Evolutionary conservation across 2,888 invertebrate species (phyloP), one percentile per base, ranked within the genome.

Genomic region (Baccha elongata): DNA sequence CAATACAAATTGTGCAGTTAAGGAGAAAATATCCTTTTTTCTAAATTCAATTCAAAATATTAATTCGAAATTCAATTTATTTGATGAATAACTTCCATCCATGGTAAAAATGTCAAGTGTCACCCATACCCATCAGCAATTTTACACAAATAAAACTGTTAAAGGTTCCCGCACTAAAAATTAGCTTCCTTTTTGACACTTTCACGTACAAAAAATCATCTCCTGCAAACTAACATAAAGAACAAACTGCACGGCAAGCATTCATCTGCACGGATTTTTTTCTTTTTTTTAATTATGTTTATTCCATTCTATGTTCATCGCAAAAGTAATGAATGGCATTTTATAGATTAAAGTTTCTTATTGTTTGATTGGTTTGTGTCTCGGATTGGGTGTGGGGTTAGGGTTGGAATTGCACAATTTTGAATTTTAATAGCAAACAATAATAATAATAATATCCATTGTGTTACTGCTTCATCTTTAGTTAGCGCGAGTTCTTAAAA

Each of bases 401-500:
- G 29, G 35, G n/a, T 32, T 62, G 13, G 19, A 21, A 35, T 48
- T 46, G 23, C 13, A 35, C 19, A 11, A n/a, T n/a, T 48, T 35
- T 35, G 17, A 48, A 32, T 64, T 48, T 26, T 21, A 21, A 10
- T 52, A 21, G 64, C 42, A 42, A 68, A 83, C n/a, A n/a, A n/a
- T 68, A 60, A 72, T 68, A 60, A 52, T 76, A 29, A 64, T 46
- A 35, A 37, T 15, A 64, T 17, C 65, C 42, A 48, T 72, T 72
- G 60, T 72, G 53, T 35, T 60, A 46, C 44, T 67, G 76, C 62
- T 40, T n/a, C 32, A 48, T 52, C 64, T 71, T 60, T 17, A 73
- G 62, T 78, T 60, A 68, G 52, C 62, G 72, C 62, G 73, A 68
- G 53, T 73, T 78, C 48, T 55, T 83, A 72, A 72, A 78, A 78